Base-by-base conservation (phyloP, 2,888 invertebrate genomes). In the Trichopria drosophilae region DNA sequence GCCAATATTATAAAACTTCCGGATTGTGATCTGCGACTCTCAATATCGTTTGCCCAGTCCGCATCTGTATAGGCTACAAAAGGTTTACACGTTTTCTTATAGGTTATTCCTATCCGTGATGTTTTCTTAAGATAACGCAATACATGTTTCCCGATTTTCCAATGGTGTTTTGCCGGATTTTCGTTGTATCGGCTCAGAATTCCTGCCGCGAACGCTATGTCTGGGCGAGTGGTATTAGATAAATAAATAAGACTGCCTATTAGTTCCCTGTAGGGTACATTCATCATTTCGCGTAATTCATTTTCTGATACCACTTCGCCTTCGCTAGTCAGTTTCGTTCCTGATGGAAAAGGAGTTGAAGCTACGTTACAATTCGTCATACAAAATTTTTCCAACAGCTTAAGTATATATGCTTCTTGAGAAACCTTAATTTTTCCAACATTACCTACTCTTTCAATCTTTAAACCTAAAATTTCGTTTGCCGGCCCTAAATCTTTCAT, bases 151-250 rank as follows among this genome's bases (percentile, higher is more conserved):
- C 55, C 60, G 1, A 37, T 28, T 6, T 10, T 7, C 56, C 57
- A 59, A 36, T 60, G 57, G 1, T 24, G 7, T 12, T 13, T 41
- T 6, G 49, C 45, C 0, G 51, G 51, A 23, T 52, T 19, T 4
- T 36, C 6, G 46, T 52, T 46, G 26, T 58, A 62, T 7, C 52
- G 24, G 39, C 59, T 61, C 10, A 59, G 32, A 9, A 32, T 37
- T 18, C 39, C 57, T 2, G 55, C 58, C 1, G 61, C 59, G 22
- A 53, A 58, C 1, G 58, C 52, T 32, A 60, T 53, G 22, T 61
- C 58, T 1, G 57, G 5, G 10, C 4, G 35, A 6, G 51, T 54
- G 7, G 42, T 34, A 29, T 51, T 46, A n/a, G 44, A 32, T 18
- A 54, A 28, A 15, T 47, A 47, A 32, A 54, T 46, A 23, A 54